Evolutionary conservation across 2,113 vertebrate genomes (phyloP).

Genomic region (Poecilia latipinna): DNA sequence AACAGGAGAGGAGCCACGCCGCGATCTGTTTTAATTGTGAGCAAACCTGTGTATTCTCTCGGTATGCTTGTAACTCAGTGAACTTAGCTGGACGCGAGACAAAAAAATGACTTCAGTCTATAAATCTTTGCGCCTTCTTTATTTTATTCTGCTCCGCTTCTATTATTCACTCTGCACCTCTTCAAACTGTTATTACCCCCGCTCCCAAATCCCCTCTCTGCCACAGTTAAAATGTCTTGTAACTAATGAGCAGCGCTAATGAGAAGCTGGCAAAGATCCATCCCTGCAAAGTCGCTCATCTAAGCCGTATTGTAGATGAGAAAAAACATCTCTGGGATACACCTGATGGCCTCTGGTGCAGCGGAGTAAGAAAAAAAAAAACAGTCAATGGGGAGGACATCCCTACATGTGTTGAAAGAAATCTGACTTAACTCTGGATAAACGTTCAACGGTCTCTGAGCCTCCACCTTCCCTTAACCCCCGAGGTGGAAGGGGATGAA

Average conservation of each 20-base stretch:
- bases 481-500: conserved; percentile 63
- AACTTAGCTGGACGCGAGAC: conserved; percentile 70
- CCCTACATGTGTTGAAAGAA: conserved; percentile 66
- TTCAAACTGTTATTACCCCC: conserved; percentile 36
- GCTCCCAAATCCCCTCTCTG: background rate
- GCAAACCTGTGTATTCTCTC: conserved; percentile 47
- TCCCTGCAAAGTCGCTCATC: conserved; percentile 43
- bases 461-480: conserved; percentile 65
- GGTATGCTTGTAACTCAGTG: conserved; percentile 48
- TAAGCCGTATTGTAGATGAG: background rate
- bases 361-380: conserved; percentile 11
- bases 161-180: conserved; percentile 36
- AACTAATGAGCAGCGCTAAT: conserved; percentile 71
- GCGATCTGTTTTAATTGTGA: conserved; percentile 34
- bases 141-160: conserved; percentile 26
- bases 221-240: conserved; percentile 60
- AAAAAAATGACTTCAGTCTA: conserved; percentile 70
- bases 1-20: conserved; percentile 7
- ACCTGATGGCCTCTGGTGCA: conserved; percentile 59
- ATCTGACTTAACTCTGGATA: conserved; percentile 69
- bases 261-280: conserved; percentile 61
- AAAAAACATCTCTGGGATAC: conserved; percentile 48
- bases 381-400: conserved; percentile 42
- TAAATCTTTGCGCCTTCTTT: conserved; percentile 54
- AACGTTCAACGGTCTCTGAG: conserved; percentile 54